phyloP scores from a whole-genome alignment of 2,797 vertebrate species.

The Pelobates cultripes region DNA sequence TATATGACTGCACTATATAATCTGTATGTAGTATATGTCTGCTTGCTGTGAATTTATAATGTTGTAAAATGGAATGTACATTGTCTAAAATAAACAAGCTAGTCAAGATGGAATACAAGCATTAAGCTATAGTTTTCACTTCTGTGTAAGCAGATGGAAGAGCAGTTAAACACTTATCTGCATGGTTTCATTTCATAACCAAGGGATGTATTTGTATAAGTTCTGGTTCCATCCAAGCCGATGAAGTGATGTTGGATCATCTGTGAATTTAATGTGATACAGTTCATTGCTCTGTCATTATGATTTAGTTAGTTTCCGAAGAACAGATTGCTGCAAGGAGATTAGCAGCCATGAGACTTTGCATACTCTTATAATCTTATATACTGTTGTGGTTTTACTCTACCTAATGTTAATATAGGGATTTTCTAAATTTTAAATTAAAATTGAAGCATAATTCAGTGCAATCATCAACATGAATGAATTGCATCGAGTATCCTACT shows the following conservation, averaged over 20 bases:
- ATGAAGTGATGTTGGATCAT: constrained; percentile 33
- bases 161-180: constrained; percentile 55
- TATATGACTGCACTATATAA: no score
- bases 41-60: no score
- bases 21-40: no score
- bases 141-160: constrained; percentile 55
- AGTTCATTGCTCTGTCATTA: constrained; percentile 49
- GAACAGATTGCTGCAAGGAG: constrained; percentile 47
- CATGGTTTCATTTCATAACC: constrained; percentile 45
- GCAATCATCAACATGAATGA: constrained; percentile 45
- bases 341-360: constrained; percentile 39
- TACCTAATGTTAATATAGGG: constrained; percentile 20
- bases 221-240: constrained; percentile 26
- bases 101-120: constrained; percentile 36
- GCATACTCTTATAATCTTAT: constrained; percentile 23
- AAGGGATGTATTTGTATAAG: constrained; percentile 36
- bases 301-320: constrained; percentile 44
- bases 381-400: not conserved
- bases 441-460: constrained; percentile 34
- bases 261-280: constrained; percentile 38
- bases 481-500: constrained; percentile 37
- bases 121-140: constrained; percentile 50
- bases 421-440: constrained; percentile 42
- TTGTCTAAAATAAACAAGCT: constrained; percentile 28
- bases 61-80: no score